A percentile compares a stretch with the other conserved stretches of the same genome.
phyloP scores from a whole-genome alignment of 2,888 invertebrate genomes.

The Muscina levida region DNA sequence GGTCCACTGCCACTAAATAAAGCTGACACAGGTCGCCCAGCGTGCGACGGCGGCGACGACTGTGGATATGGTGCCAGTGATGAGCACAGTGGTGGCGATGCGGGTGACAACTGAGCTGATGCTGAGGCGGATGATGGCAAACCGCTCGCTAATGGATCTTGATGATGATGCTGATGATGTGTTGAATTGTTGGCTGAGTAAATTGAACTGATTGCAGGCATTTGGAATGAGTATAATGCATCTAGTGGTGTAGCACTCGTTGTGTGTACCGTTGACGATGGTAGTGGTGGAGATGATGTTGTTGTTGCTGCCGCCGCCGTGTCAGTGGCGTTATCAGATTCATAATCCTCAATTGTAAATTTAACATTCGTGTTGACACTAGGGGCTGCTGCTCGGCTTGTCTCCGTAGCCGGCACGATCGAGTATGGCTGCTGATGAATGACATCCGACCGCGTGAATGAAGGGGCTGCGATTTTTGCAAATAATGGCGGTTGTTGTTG shows the following conservation, averaged over 20 bases:
- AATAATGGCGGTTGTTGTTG: conserved; percentile 57
- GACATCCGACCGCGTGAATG: conserved; percentile 64
- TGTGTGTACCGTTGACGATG: conserved; percentile 7
- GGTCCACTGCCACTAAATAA: conserved; percentile 42
- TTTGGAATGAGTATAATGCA: conserved; percentile 61
- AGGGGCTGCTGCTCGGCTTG: conserved; percentile 67
- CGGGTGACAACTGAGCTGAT: conserved; percentile 43
- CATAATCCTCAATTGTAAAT: conserved; percentile 69
- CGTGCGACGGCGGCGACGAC: neutral
- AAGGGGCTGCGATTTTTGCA: conserved; percentile 53
- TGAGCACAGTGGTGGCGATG: conserved; percentile 42
- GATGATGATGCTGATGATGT: conserved; percentile 43
- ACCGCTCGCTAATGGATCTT: conserved; percentile 44
- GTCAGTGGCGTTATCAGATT: conserved; percentile 65
- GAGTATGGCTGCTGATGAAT: conserved; percentile 62
- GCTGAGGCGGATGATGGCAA: conserved; percentile 53
- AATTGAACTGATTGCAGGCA: conserved; percentile 70
- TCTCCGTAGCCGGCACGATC: conserved; percentile 61
- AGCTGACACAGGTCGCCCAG: conserved; percentile 59
- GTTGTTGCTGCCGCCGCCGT: conserved; percentile 55
- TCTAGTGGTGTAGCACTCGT: conserved; percentile 49
- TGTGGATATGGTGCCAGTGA: conserved; percentile 26
- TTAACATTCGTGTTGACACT: conserved; percentile 60
- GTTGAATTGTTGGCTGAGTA: conserved; percentile 67
- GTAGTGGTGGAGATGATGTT: conserved; percentile 35